Conservation (phyloP, 2,888 invertebrate genomes). For the Odontocolon sp. region DNA sequence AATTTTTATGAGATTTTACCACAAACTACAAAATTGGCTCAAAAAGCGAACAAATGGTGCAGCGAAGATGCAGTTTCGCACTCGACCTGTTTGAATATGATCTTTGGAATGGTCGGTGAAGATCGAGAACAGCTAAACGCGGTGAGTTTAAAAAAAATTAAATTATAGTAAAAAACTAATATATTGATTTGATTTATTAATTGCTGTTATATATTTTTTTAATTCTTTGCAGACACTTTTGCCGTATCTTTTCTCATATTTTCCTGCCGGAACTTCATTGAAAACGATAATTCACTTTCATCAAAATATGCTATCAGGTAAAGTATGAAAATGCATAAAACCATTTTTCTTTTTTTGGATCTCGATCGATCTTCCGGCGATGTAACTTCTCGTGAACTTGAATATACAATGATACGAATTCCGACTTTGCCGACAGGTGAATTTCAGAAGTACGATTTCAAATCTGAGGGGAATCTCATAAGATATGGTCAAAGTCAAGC, state of each 20-base stretch:
- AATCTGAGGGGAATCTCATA: conserved; percentile 56
- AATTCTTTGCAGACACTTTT: conserved; percentile 50
- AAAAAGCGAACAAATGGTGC: conserved; percentile 85
- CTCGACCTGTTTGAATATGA: conserved; percentile 86
- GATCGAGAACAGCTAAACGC: conserved; percentile 86
- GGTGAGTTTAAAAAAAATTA: conserved; percentile 73
- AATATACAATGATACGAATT: neutral
- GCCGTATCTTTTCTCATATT: conserved; percentile 55
- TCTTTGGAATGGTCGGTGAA: conserved; percentile 88
- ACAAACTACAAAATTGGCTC: conserved; percentile 83
- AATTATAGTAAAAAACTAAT: neutral
- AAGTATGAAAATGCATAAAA: neutral
- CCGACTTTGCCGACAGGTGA: conserved; percentile 51
- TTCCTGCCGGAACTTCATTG: conserved; percentile 59
- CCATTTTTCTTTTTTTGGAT: neutral
- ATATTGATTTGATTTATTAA: neutral
- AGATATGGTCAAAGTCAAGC: conserved; percentile 59
- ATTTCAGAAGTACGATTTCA: conserved; percentile 66
- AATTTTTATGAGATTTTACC: conserved; percentile 85
- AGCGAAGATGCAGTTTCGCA: conserved; percentile 83
- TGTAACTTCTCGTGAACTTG: too few species aligned
- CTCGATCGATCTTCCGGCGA: too few species aligned
- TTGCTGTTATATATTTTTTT: neutral
- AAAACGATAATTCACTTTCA: conserved; percentile 54
- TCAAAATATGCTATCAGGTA: conserved; percentile 57